Base-by-base conservation (phyloP, 2,888 invertebrate genomes). In the Polydrusus pterygomalis region DNA sequence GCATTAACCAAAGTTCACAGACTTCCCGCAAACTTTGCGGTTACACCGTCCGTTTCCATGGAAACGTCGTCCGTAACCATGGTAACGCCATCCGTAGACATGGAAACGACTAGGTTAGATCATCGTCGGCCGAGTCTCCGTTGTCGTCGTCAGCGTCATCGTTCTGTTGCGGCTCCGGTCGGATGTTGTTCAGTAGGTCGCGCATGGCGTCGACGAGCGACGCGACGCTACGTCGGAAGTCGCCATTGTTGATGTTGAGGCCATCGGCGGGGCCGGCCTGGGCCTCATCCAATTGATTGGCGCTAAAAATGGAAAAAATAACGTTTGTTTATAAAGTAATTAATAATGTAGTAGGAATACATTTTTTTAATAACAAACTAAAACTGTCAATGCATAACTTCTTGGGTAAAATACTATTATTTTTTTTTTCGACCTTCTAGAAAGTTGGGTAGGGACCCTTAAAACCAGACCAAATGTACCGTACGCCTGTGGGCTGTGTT, bases 121-220 rank as follows among this genome's bases (percentile, higher is more conserved):
- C 69, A 25, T 77, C 77, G 62, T 77, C 74, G 3, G 77, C 67
- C 25, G 74, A 71, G 30, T 72, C 76, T 13, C 51, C 72, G 51
- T 71, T 73, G 34, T 77, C 77, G 38, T 74, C 77, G 40, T 77
- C 77, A 11, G 74, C 77, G 30, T 77, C 77, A 45, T 77, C 74
- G 10, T 74, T 74, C 17, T 70, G 72, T 34, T 77, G 75, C 47
- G 68, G 63, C 81, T 91, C 91, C 1, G 90, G 90, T 65, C 91
- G 89, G 73, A 93, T 91, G 83, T 92, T 93, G 74, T 91, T 91
- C 47, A 94, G 87, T 72, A 94, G 89, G 81, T 94, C 92, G 51
- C 94, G 87, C 92, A 94, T 93, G 10, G 93, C 93, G 81, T 93
- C 93, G 79, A 94, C 89, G 73, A 94, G 88, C 0, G 91, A 90